Evolutionary conservation across 2,888 invertebrate species (phyloP).

Genomic region (Monochamus alternatus): DNA sequence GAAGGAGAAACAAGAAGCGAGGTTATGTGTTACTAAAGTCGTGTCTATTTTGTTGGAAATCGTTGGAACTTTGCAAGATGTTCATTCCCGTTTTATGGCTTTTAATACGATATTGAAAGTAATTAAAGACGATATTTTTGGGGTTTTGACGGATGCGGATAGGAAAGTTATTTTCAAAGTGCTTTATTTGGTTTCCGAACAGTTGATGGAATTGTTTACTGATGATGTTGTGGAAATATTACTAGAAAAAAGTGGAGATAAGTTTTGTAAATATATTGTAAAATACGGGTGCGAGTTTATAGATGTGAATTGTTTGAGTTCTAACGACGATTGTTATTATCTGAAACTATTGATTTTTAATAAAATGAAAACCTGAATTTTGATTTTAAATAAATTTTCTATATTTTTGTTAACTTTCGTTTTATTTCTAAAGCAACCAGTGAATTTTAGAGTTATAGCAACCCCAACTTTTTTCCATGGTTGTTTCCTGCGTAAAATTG

Average conservation of each 20-base stretch:
- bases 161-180: slow-evolving; percentile 48
- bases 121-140: slow-evolving; percentile 41
- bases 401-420: slow-evolving; percentile 12
- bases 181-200: slow-evolving; percentile 39
- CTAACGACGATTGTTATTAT: slow-evolving; percentile 46
- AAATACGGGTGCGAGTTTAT: slow-evolving; percentile 64
- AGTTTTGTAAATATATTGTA: slow-evolving; percentile 66
- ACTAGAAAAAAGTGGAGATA: slow-evolving; percentile 59
- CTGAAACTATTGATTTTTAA: slow-evolving; percentile 49
- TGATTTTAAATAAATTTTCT: not conserved
- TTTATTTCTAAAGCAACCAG: not conserved
- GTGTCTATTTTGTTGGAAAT: slow-evolving; percentile 55
- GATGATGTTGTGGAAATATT: slow-evolving; percentile 54
- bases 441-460: too few relatives aligned
- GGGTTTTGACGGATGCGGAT: slow-evolving; percentile 31
- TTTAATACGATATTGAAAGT: slow-evolving; percentile 45
- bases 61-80: slow-evolving; percentile 47
- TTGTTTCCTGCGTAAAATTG: too few relatives aligned
- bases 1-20: slow-evolving; percentile 28
- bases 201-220: slow-evolving; percentile 33
- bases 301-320: slow-evolving; percentile 39
- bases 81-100: slow-evolving; percentile 40
- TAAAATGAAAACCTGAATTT: slow-evolving; percentile 7
- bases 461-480: too few relatives aligned
- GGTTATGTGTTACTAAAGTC: slow-evolving; percentile 50